Percentiles rank a stretch among this genome's conserved stretches.
phyloP scores from a whole-genome alignment of 2,888 invertebrate genomes.

The Drosophila lutescens region DNA sequence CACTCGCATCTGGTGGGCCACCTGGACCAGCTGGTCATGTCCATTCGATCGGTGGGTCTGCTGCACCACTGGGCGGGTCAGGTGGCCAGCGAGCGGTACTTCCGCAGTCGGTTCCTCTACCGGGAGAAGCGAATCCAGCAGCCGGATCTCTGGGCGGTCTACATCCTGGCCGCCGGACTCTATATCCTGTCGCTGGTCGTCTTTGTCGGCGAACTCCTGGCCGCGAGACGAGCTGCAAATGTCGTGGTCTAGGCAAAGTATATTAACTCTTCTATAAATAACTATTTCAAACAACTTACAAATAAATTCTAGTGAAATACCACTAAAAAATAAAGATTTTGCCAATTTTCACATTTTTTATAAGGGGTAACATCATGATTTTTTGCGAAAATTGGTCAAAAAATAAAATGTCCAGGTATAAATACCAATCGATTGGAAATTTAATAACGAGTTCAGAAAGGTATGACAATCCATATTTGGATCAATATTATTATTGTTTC shows the following conservation, averaged over 20 bases:
- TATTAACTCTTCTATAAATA: background rate
- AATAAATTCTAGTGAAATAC: background rate
- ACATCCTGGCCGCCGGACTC: slow-evolving; percentile 28
- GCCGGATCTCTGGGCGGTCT: slow-evolving; percentile 50
- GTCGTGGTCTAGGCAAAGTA: background rate
- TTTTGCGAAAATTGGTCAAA: no score
- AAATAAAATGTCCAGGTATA: no score
- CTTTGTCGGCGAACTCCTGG: slow-evolving; percentile 55
- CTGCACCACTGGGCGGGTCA: slow-evolving; percentile 50
- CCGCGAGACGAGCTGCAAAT: slow-evolving; percentile 11
- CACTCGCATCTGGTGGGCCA: slow-evolving; percentile 54
- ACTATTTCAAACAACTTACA: background rate
- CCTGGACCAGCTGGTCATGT: slow-evolving; percentile 50
- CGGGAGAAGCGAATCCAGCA: slow-evolving; percentile 42
- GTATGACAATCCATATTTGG: no score
- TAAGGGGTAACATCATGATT: no score
- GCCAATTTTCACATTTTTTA: no score
- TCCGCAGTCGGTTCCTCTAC: slow-evolving; percentile 39
- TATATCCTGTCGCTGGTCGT: slow-evolving; percentile 45
- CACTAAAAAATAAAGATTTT: no score
- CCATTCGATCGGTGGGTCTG: slow-evolving; percentile 54
- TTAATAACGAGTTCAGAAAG: no score
- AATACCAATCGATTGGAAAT: no score
- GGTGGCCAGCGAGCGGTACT: slow-evolving; percentile 42
- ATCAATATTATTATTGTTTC: no score